These are phyloP conservation scores for Poecilia wingei DNA, from an alignment of 2,797 vertebrate genomes.

Conservation along the genomic window DNA sequence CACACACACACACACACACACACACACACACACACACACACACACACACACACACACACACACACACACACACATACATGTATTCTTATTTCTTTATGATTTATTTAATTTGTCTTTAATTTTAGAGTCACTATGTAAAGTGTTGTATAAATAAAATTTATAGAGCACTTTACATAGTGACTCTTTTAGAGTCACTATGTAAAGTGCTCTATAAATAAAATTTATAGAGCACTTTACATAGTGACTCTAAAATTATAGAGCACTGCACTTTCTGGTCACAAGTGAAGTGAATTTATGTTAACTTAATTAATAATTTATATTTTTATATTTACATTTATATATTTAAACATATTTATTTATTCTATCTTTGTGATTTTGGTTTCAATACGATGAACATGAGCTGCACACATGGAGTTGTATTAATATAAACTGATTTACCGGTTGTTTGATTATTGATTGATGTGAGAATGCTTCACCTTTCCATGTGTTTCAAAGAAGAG, in stretches of 20 bases:
- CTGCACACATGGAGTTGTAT: neutral
- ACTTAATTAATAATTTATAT: too few species aligned
- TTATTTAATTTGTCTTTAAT: neutral
- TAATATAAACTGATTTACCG: neutral
- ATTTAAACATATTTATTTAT: neutral
- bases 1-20: too few species aligned
- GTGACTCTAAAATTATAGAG: too few species aligned
- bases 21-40: too few species aligned
- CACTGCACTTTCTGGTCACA: too few species aligned
- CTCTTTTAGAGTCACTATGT: neutral
- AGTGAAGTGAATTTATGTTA: neutral
- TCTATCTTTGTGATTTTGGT: neutral
- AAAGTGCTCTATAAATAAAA: too few species aligned
- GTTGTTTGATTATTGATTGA: conserved; percentile 8
- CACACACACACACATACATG: neutral
- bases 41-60: neutral
- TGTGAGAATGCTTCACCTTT: conserved; percentile 33
- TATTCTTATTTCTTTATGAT: neutral
- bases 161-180: too few species aligned
- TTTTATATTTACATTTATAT: neutral
- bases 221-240: too few species aligned
- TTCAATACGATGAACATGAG: neutral
- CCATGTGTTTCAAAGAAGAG: conserved; percentile 20
- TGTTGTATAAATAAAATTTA: neutral
- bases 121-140: neutral